Base-by-base conservation (phyloP, 2,797 vertebrate genomes). In the Brachyalestes nurse region DNA sequence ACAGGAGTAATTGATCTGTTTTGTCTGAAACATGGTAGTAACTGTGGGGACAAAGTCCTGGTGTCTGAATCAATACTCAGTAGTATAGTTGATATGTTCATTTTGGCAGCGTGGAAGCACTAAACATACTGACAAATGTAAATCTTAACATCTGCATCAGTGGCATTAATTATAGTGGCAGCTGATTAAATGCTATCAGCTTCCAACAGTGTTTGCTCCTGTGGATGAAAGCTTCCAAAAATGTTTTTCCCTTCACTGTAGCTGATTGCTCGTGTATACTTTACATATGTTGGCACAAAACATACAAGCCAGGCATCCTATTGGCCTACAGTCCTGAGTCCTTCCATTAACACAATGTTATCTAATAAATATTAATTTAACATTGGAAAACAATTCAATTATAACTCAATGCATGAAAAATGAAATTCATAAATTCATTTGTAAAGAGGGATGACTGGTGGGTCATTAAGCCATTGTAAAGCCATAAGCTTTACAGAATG, bases 221-320 rank as follows among this genome's bases (percentile, higher is more conserved):
- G 17, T 60, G 17, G 19, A 79, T 62, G 28, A 40, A 70, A 0
- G n/a, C 42, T 55, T 79, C 6, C 40, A 23, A 45, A 66, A 72
- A 75, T 79, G 60, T 10, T 17, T 61, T 82, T 67, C 74, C 82
- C 80, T 86, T 84, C 61, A 49, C 67, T 65, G 14, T 55, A 8
- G 0, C 21, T 62, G 67, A 70, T 60, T 45, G 55, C 55, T 38
- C 72, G 42, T 19, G 12, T 72, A 66, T 40, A 38, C 16, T 5
- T 21, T n/a, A 55, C n/a, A 49, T 58, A 55, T 14, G 25, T 65
- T 19, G 49, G 62, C 62, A 64, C 8, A 77, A 73, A 55, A 16
- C 61, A 2, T 72, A 40, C 64, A 42, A n/a, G 40, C 65, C 38
- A 69, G 72, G 23, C 12, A 19, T 13, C 38, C 38, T 14, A n/a